phyloP scores from a whole-genome alignment of 1,140 invertebrate species.

The Nautilus pompilius region DNA sequence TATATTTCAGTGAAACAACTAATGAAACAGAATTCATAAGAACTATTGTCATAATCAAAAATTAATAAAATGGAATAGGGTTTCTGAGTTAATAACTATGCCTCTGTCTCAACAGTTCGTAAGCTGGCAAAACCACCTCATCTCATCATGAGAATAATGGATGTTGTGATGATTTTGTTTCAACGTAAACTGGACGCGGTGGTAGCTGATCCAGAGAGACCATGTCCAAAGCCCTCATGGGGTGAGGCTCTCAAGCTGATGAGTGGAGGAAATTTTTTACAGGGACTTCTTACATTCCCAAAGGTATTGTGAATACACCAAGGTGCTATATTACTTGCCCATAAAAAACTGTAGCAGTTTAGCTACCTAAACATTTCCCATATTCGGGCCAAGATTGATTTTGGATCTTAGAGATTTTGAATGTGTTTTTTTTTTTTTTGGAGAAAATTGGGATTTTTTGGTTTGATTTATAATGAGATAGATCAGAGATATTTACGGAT shows the following conservation, averaged over 20 bases:
- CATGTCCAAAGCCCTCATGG: slow-evolving; percentile 89
- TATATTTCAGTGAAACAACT: too few species aligned
- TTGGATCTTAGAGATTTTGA: background rate
- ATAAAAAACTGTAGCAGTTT: too few species aligned
- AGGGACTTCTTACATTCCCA: slow-evolving; percentile 88
- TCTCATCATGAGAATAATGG: slow-evolving; percentile 94
- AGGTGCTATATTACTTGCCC: too few species aligned
- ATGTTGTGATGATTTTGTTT: slow-evolving; percentile 87
- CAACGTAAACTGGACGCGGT: slow-evolving; percentile 78
- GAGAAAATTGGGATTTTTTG: background rate
- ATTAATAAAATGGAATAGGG: too few species aligned
- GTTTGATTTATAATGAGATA: too few species aligned
- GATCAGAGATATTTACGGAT: too few species aligned
- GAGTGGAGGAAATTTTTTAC: slow-evolving; percentile 61
- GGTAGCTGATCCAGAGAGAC: slow-evolving; percentile 70
- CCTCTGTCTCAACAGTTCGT: too few species aligned
- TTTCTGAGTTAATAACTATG: too few species aligned
- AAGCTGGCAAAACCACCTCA: slow-evolving; percentile 89
- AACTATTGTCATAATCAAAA: too few species aligned
- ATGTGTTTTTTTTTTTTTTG: slow-evolving; percentile 1
- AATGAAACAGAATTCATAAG: too few species aligned
- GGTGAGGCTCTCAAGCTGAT: slow-evolving; percentile 80
- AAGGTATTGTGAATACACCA: slow-evolving; percentile 93
- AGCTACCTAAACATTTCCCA: background rate
- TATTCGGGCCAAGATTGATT: background rate